Percentiles rank a stretch among this genome's conserved stretches.
These are phyloP conservation scores for Pseudachorutes palmiensis DNA, from an alignment of 1,140 invertebrate species.

Conservation along the genomic window DNA sequence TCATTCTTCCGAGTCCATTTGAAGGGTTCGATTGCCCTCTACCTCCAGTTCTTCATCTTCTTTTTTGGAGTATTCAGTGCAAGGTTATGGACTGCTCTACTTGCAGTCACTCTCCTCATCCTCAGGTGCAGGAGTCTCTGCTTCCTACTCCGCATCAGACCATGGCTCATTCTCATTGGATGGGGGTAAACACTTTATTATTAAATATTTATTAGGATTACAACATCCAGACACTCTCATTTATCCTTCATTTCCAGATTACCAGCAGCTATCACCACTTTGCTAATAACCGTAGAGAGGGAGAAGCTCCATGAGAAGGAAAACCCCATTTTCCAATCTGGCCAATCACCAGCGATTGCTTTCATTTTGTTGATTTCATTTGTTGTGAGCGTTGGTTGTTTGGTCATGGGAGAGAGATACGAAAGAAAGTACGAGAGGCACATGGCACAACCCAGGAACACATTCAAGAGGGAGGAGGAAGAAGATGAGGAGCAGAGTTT, in stretches of 20 bases:
- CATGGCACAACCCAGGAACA: conserved; percentile 65
- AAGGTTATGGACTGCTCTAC: conserved; percentile 70
- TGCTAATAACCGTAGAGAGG: conserved; percentile 47
- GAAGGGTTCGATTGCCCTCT: conserved; percentile 48
- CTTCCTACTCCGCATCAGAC: conserved; percentile 65
- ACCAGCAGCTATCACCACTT: conserved; percentile 48
- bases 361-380: conserved; percentile 26
- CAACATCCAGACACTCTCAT: no score
- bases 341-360: conserved; percentile 57
- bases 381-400: conserved; percentile 60
- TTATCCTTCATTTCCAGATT: conserved; percentile 48
- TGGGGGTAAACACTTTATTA: conserved; percentile 65
- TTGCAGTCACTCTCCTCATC: conserved; percentile 70
- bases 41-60: conserved; percentile 63
- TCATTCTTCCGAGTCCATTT: conserved; percentile 46
- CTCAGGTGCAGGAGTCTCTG: conserved; percentile 70
- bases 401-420: conserved; percentile 66
- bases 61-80: conserved; percentile 65
- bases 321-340: conserved; percentile 74
- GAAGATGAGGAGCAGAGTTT: conserved; percentile 37
- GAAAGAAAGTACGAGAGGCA: conserved; percentile 43
- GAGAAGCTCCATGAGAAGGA: conserved; percentile 49
- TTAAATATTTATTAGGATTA: no score
- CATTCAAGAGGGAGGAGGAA: conserved; percentile 40
- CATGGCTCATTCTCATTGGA: conserved; percentile 59